Conservation (phyloP, 2,113 vertebrate species). For the Eulemur rufifrons region DNA sequence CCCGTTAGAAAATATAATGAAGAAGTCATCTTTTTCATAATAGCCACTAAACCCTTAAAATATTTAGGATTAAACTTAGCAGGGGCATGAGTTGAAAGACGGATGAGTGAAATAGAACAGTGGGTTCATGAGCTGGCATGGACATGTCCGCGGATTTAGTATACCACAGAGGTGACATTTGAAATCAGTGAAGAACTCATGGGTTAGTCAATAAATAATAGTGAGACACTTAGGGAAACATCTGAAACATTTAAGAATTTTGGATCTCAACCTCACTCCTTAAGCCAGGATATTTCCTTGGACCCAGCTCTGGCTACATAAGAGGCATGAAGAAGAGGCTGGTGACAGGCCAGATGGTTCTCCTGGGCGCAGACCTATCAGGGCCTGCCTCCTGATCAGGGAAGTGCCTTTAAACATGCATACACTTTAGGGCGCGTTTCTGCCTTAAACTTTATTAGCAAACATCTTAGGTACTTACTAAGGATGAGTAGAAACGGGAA, state of each 20-base stretch:
- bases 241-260: neutral
- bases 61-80: slow-evolving; percentile 14
- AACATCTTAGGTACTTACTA: neutral
- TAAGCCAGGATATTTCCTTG: neutral
- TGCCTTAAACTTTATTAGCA: neutral
- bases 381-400: neutral
- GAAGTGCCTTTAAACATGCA: neutral
- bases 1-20: neutral
- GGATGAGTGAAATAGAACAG: neutral
- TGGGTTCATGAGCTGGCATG: neutral
- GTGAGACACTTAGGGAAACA: neutral
- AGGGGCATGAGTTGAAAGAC: neutral
- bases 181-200: neutral
- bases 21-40: neutral
- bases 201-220: neutral
- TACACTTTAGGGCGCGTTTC: neutral
- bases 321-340: neutral
- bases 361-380: too few species aligned
- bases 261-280: neutral
- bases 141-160: neutral
- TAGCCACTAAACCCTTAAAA: neutral
- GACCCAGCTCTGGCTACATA: neutral
- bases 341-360: neutral
- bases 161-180: neutral
- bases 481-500: neutral